Evolutionary conservation across 2,113 vertebrate genomes (phyloP).

Genomic region (Rhagologus leucostigma): DNA sequence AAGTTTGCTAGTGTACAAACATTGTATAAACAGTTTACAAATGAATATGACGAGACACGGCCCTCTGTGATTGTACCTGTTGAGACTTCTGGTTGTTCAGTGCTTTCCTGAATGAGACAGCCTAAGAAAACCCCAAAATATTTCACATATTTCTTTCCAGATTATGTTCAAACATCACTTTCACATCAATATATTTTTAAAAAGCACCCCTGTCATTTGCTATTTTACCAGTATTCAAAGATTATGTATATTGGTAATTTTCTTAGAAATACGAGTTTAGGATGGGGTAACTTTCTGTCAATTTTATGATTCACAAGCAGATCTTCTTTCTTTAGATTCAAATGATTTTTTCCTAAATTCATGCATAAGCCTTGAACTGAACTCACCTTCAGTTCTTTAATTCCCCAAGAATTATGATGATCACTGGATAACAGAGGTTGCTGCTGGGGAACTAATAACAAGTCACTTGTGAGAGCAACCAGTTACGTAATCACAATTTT

Average conservation of each 20-base stretch:
- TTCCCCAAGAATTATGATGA: background rate
- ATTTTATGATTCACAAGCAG: background rate
- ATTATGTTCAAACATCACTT: background rate
- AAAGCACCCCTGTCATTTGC: background rate
- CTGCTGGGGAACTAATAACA: background rate
- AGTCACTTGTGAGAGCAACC: background rate
- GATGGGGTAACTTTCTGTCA: background rate
- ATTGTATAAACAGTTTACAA: background rate
- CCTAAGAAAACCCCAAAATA: background rate
- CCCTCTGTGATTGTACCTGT: accelerated
- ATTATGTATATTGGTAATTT: background rate
- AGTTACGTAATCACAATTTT: background rate
- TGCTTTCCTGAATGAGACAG: background rate
- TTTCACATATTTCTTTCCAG: background rate
- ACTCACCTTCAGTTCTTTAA: background rate
- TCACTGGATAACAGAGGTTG: background rate
- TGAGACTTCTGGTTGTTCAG: background rate
- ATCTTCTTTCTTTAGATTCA: background rate
- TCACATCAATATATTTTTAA: background rate
- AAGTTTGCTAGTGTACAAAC: background rate
- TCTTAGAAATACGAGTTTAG: background rate
- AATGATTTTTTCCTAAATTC: background rate
- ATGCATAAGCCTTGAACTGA: background rate
- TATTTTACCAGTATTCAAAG: background rate
- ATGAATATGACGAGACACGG: too few species aligned